Evolutionary conservation across 2,797 vertebrate genomes (phyloP).

Genomic region (Sebastiscus tertius): DNA sequence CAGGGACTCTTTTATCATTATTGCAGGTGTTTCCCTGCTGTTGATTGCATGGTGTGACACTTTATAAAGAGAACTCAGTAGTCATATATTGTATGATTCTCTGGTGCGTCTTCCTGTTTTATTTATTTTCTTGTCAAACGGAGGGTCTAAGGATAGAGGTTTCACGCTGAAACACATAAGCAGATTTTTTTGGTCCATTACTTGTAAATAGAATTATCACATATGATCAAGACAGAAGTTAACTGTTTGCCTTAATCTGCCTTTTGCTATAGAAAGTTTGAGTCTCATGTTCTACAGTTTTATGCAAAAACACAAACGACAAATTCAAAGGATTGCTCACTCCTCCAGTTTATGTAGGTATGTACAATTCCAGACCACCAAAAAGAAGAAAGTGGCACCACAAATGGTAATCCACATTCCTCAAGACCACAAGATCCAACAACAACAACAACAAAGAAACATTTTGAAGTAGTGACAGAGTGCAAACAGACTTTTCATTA

Average conservation of each 20-base stretch:
- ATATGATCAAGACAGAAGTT: background rate
- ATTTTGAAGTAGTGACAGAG: background rate
- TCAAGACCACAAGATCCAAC: background rate
- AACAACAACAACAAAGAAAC: background rate
- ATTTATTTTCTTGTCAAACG: background rate
- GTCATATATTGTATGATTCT: background rate
- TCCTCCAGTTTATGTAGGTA: background rate
- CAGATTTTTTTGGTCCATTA: background rate
- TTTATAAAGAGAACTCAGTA: background rate
- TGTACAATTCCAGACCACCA: background rate
- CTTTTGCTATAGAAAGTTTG: background rate
- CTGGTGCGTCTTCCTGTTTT: background rate
- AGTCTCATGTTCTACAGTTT: background rate
- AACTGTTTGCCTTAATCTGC: background rate
- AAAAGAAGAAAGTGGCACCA: background rate
- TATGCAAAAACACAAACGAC: background rate
- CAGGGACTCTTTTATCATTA: background rate
- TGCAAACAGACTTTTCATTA: background rate
- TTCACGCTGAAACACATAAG: too few relatives aligned
- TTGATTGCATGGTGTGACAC: background rate
- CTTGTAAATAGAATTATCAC: background rate
- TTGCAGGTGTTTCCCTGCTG: background rate
- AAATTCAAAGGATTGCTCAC: background rate
- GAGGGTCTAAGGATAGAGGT: background rate
- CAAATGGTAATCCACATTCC: background rate